Percentiles rank a stretch among this genome's conserved stretches.
Conservation (phyloP, 2,888 invertebrate genomes). For the Campoletis raptor region DNA sequence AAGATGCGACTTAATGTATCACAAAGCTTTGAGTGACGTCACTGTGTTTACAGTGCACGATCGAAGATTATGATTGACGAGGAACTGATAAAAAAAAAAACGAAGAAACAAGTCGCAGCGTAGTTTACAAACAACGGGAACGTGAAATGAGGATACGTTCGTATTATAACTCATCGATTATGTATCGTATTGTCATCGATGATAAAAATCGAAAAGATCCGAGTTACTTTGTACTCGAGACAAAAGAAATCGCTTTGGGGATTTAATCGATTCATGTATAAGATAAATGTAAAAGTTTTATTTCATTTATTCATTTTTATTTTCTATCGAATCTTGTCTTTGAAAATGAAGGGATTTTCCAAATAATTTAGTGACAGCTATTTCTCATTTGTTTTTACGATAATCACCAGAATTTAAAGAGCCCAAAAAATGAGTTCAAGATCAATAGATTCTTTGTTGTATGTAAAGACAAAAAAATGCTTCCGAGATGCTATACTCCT, state of each 20-base stretch:
- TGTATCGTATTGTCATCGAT: not conserved
- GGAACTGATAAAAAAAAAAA: not conserved
- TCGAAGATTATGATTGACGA: constrained; percentile 16
- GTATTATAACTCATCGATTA: constrained; percentile 28
- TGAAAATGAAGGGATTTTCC: not conserved
- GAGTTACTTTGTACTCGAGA: constrained; percentile 28
- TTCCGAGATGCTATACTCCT: not conserved
- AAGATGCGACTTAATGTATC: not conserved
- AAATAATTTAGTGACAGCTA: not conserved
- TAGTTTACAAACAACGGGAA: constrained; percentile 9
- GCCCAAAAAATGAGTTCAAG: not conserved
- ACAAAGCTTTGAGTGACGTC: constrained; percentile 13
- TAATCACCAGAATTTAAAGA: not conserved
- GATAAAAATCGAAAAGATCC: constrained; percentile 49
- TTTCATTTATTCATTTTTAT: not conserved
- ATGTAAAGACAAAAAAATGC: constrained; percentile 1
- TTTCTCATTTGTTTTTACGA: not conserved
- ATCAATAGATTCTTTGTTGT: constrained; percentile 31
- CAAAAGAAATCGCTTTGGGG: constrained; percentile 37
- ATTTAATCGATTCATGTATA: not conserved
- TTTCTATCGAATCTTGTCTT: not conserved
- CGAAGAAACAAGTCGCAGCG: constrained; percentile 10
- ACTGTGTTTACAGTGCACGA: constrained; percentile 10
- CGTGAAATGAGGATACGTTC: not conserved
- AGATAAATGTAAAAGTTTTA: not conserved